Percentiles rank a stretch among this genome's conserved stretches.
Evolutionary conservation across 2,888 invertebrate species (phyloP).

Genomic region (Nephrotoma flavescens): DNA sequence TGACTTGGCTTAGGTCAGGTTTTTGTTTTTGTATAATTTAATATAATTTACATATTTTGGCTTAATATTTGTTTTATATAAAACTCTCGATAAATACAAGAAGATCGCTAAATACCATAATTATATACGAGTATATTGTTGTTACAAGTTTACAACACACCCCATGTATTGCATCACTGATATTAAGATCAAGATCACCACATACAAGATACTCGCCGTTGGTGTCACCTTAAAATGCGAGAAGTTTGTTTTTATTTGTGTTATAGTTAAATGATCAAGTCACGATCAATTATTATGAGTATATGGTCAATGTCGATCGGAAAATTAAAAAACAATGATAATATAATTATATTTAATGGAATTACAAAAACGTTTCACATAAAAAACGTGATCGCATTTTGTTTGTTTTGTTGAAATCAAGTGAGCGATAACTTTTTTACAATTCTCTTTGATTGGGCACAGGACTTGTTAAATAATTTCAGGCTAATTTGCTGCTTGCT

Average conservation of each 20-base stretch:
- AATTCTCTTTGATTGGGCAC: too few relatives aligned
- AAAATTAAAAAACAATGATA: neutral
- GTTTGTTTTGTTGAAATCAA: too few relatives aligned
- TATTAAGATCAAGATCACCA: neutral
- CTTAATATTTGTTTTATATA: neutral
- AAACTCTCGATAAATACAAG: neutral
- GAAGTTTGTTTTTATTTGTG: neutral
- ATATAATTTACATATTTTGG: neutral
- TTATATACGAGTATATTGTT: neutral
- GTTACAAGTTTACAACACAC: too few relatives aligned
- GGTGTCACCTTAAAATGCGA: neutral
- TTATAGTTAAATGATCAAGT: neutral
- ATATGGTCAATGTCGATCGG: neutral
- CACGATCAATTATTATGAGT: neutral
- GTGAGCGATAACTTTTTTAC: too few relatives aligned
- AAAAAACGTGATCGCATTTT: neutral
- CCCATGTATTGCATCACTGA: neutral
- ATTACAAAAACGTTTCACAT: neutral
- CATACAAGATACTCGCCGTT: neutral
- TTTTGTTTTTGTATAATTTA: neutral
- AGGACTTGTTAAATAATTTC: too few relatives aligned
- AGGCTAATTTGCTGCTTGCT: too few relatives aligned
- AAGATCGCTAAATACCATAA: neutral
- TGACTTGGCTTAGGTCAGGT: neutral
- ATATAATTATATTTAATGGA: neutral